These are phyloP conservation scores for Eupithecia subfuscata DNA, from an alignment of 2,888 invertebrate genomes.

Conservation along the genomic window DNA sequence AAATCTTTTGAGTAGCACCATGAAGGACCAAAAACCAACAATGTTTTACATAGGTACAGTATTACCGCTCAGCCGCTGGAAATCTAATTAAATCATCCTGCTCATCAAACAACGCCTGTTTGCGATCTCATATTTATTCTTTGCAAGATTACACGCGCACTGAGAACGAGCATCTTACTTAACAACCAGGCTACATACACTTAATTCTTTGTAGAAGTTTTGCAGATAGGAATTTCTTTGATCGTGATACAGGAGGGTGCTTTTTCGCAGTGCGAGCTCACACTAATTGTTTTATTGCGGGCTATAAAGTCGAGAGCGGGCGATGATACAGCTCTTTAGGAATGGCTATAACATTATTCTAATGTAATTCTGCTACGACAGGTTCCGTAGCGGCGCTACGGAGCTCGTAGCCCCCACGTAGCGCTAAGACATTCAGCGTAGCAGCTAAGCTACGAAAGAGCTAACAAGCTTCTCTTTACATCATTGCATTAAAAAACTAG, in stretches of 20 bases:
- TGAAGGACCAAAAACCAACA: not conserved
- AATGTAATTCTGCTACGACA: not conserved
- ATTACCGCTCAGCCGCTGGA: conserved; percentile 13
- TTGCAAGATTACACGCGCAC: conserved; percentile 35
- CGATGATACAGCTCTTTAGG: conserved; percentile 24
- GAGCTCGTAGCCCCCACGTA: not conserved
- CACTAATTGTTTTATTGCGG: conserved; percentile 66
- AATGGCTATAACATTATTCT: conserved; percentile 11
- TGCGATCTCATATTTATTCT: conserved; percentile 36
- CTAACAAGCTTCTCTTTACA: not conserved
- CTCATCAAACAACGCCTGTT: conserved; percentile 35
- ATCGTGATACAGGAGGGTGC: conserved; percentile 36
- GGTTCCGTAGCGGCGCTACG: not conserved
- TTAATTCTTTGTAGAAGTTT: not conserved
- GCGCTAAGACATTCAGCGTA: not conserved
- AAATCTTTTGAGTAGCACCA: not conserved
- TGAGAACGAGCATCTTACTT: conserved; percentile 18
- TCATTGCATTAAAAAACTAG: no score
- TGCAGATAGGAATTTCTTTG: conserved; percentile 17
- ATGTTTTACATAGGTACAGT: not conserved
- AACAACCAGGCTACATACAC: conserved; percentile 1
- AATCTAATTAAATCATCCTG: conserved; percentile 37
- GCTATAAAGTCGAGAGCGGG: conserved; percentile 44
- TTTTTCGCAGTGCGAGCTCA: conserved; percentile 44
- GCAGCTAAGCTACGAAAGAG: not conserved